A percentile compares a stretch with the other conserved stretches of the same genome.
Evolutionary conservation across 1,140 invertebrate genomes (phyloP).

Genomic region (Leptinotarsa texana): DNA sequence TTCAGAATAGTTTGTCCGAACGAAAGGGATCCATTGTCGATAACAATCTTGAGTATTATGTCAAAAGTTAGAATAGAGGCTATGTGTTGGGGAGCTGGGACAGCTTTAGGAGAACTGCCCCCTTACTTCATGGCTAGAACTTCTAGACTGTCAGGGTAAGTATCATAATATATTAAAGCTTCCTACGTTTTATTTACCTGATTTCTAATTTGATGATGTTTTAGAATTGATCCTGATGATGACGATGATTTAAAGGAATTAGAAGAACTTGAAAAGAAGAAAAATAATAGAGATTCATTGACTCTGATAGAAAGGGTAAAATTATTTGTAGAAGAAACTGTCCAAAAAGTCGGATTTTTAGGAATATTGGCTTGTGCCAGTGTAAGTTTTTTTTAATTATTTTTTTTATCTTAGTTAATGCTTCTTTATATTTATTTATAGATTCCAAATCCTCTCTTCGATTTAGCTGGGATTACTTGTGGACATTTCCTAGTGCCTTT

Average conservation of each 20-base stretch:
- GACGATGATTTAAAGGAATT: conserved; percentile 82
- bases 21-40: conserved; percentile 60
- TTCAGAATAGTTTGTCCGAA: conserved; percentile 77
- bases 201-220: conserved; percentile 8
- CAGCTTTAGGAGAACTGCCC: conserved; percentile 95
- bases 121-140: conserved; percentile 97
- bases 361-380: conserved; percentile 98
- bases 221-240: conserved; percentile 66
- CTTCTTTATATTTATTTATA: conserved; percentile 50
- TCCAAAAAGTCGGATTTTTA: conserved; percentile 94
- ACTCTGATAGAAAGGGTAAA: conserved; percentile 79
- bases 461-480: conserved; percentile 97
- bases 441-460: conserved; percentile 99
- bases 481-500: conserved; percentile 99
- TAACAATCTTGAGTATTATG: conserved; percentile 87
- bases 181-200: conserved; percentile 5
- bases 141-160: conserved; percentile 72
- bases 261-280: conserved; percentile 71
- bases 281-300: conserved; percentile 63
- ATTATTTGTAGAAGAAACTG: conserved; percentile 86
- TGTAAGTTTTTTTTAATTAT: conserved; percentile 63
- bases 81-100: conserved; percentile 97
- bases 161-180: conserved; percentile 10
- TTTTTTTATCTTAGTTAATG: background rate
- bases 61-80: conserved; percentile 95